Evolutionary conservation across 2,797 vertebrate species (phyloP), one percentile per base, ranked within the genome.

Genomic region (Parotocinclus haroldoi): DNA sequence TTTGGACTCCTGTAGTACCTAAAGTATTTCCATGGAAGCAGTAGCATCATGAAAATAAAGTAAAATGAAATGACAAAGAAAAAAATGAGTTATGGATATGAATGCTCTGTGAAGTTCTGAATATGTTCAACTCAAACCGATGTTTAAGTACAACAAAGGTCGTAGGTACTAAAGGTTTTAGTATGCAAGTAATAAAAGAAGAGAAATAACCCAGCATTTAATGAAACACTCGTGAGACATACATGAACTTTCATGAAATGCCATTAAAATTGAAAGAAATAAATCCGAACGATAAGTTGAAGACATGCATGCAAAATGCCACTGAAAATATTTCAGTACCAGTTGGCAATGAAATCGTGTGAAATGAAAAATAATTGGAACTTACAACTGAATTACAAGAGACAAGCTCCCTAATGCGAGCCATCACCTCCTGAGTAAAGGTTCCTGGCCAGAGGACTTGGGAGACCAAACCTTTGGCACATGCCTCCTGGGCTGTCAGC

Each of bases 391-490:
- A 90, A 84, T 98, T 94, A 53, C 95, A 96, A 0, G 89, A 84
- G 72, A 95, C 94, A 76, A 99, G 94, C 82, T 99, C 96, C 85
- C 92, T 94, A 82, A 98, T 92, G 63, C 96, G 89, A 79, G 95
- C 89, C 94, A 95, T 95, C 68, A 99, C 96, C 88, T 99, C 96
- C 84, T 98, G 96, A 54, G 90, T 94, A 85, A 98, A 99, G 4
- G 96, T 98, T 73, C 91, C 95, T 0, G 96, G 96, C 95, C 96
- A 99, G 38, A 99, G 92, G 68, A 99, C 96, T 87, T 99, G 96
- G 7, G 95, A 98, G 51, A 99, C 95, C 78, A 99, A 81, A 69
- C 96, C 96, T 81, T 98, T 98, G 70, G 91, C 89, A 73, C 96
- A 97, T 0, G 96, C 96, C 83, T 99, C 96, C 87, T 96, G 95